A percentile compares a stretch with the other conserved stretches of the same genome.
These are phyloP conservation scores for Paedocypris sp. DNA, from an alignment of 2,113 vertebrate genomes.

Conservation along the genomic window DNA sequence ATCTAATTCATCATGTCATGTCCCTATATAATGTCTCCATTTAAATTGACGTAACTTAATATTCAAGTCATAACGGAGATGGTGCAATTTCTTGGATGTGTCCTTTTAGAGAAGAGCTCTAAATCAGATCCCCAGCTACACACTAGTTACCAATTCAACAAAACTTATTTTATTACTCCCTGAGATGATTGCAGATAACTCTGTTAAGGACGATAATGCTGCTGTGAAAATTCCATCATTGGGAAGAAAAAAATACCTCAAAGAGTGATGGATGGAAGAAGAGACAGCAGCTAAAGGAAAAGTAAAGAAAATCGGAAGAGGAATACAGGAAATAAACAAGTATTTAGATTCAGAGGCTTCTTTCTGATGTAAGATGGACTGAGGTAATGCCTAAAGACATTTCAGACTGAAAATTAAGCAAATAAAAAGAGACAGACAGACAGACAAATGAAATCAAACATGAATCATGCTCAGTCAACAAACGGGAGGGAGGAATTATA, in stretches of 20 bases:
- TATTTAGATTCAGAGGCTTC: constrained; percentile 19
- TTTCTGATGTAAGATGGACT: constrained; percentile 5
- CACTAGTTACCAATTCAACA: constrained; percentile 25
- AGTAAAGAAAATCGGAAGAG: background rate
- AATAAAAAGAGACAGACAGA: constrained; percentile 26
- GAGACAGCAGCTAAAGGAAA: background rate
- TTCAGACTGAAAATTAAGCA: constrained; percentile 13
- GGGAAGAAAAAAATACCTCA: too few species aligned
- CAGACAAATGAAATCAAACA: constrained; percentile 43
- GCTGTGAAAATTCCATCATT: constrained; percentile 33
- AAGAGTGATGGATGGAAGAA: too few species aligned
- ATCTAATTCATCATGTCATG: constrained; percentile 33
- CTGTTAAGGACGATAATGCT: constrained; percentile 24
- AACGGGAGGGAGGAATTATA: constrained; percentile 6
- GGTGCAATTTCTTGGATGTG: constrained; percentile 1
- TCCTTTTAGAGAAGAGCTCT: constrained; percentile 21
- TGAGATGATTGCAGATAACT: constrained; percentile 39
- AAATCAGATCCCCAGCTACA: constrained; percentile 25
- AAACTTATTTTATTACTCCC: constrained; percentile 33
- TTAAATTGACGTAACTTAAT: constrained; percentile 38
- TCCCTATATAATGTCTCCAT: constrained; percentile 31
- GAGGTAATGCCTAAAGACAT: constrained; percentile 34
- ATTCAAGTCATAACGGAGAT: constrained; percentile 31
- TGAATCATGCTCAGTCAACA: constrained; percentile 35
- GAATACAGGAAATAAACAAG: constrained; percentile 13